A percentile compares a stretch with the other conserved stretches of the same genome.
These are phyloP conservation scores for Sinotaia quadrata DNA, from an alignment of 2,888 invertebrate species.

Conservation along the genomic window DNA sequence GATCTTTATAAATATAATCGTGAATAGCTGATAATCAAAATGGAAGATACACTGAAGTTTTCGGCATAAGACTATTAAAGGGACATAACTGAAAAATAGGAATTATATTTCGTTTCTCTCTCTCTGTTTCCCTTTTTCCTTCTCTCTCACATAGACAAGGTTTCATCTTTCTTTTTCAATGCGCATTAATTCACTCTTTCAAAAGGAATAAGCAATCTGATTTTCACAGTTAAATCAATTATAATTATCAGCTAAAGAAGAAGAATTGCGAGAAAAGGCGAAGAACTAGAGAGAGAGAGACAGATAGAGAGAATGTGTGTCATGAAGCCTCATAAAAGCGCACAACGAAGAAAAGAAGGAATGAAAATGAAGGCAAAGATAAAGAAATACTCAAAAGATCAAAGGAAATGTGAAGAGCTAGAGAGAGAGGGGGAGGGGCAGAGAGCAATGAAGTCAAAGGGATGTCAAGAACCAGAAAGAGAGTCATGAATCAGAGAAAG, in stretches of 20 bases:
- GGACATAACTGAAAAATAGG: too few relatives aligned
- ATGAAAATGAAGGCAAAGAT: not conserved
- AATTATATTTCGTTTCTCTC: too few relatives aligned
- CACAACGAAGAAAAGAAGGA: not conserved
- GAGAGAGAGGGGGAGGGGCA: constrained; percentile 2
- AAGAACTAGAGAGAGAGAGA: not conserved
- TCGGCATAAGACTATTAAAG: too few relatives aligned
- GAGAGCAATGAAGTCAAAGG: not conserved
- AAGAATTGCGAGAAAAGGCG: not conserved
- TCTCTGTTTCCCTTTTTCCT: too few relatives aligned
- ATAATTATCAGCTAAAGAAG: not conserved
- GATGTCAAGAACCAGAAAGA: constrained; percentile 1
- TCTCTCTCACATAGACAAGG: not conserved
- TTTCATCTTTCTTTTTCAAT: not conserved
- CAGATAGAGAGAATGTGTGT: not conserved
- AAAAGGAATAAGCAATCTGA: too few relatives aligned
- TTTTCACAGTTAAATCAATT: too few relatives aligned
- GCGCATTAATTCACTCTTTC: too few relatives aligned
- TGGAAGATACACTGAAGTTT: too few relatives aligned
- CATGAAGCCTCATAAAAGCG: not conserved
- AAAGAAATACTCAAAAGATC: not conserved
- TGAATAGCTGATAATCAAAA: too few relatives aligned
- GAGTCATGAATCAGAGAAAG: too few relatives aligned
- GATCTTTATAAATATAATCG: too few relatives aligned
- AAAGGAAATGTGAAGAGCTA: too few relatives aligned